A percentile compares a stretch with the other conserved stretches of the same genome.
phyloP scores from a whole-genome alignment of 2,888 invertebrate species.

The Tribolium freemani region DNA sequence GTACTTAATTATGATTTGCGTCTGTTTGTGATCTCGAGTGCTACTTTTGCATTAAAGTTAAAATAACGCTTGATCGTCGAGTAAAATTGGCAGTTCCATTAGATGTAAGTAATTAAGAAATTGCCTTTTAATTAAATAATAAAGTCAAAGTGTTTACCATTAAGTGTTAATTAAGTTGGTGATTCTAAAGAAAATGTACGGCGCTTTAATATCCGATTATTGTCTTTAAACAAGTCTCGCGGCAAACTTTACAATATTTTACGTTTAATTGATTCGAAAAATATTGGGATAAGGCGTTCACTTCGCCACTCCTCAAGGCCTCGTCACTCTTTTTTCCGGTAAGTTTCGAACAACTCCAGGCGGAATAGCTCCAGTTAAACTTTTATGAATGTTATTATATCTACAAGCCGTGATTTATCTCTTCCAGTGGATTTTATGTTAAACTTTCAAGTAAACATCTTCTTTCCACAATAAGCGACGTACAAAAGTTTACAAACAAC shows the following conservation, averaged over 20 bases:
- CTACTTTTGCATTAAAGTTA: conserved; percentile 6
- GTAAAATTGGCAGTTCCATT: conserved; percentile 37
- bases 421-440: conserved; percentile 35
- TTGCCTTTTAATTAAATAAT: conserved; percentile 35
- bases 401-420: conserved; percentile 43
- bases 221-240: neutral
- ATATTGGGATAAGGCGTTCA: conserved; percentile 1
- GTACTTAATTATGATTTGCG: conserved; percentile 15
- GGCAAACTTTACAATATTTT: neutral
- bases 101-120: conserved; percentile 34
- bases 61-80: conserved; percentile 6
- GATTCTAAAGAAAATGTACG: conserved; percentile 17
- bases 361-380: conserved; percentile 36
- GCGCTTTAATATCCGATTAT: neutral
- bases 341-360: conserved; percentile 20
- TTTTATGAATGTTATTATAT: conserved; percentile 44
- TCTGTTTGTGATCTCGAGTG: conserved; percentile 25
- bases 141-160: conserved; percentile 38
- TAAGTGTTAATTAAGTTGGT: conserved; percentile 31
- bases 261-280: conserved; percentile 10
- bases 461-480: conserved; percentile 37
- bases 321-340: conserved; percentile 8
- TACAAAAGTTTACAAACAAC: conserved; percentile 27
- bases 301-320: neutral
- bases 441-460: conserved; percentile 44